Percentiles rank a stretch among this genome's conserved stretches.
Evolutionary conservation across 2,888 invertebrate genomes (phyloP).

Genomic region (Drepana falcataria): DNA sequence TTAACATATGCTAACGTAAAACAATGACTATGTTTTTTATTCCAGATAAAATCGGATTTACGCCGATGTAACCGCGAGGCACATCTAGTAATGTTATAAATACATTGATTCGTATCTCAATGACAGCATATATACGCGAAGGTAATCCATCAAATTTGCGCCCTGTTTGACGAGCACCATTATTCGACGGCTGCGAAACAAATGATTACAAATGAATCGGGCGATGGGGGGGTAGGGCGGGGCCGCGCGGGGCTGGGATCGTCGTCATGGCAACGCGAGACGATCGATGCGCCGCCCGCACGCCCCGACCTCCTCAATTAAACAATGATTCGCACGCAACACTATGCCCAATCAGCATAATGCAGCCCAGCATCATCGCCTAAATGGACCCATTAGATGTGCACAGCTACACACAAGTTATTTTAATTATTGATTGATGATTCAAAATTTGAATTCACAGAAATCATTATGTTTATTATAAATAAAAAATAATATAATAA

Average conservation of each 20-base stretch:
- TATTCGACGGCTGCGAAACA: conserved; percentile 73
- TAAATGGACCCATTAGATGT: conserved; percentile 8
- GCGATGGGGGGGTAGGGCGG: conserved; percentile 32
- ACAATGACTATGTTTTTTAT: too few species aligned
- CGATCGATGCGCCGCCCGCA: conserved; percentile 63
- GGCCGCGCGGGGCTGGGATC: conserved; percentile 32
- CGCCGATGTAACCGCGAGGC: too few species aligned
- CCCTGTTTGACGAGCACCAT: conserved; percentile 60
- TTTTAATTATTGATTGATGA: too few species aligned
- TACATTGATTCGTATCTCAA: conserved; percentile 25
- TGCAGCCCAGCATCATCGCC: conserved; percentile 21
- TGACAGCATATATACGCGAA: conserved; percentile 22
- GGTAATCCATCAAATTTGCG: conserved; percentile 67
- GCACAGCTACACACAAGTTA: not conserved
- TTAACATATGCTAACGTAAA: too few species aligned
- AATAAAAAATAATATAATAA: too few species aligned
- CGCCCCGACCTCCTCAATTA: conserved; percentile 59
- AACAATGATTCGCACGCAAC: conserved; percentile 72
- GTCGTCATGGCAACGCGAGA: conserved; percentile 67
- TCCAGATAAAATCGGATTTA: too few species aligned
- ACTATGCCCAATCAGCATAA: conserved; percentile 53
- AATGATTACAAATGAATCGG: conserved; percentile 77
- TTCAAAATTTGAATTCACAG: too few species aligned
- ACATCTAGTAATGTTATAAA: conserved; percentile 13
- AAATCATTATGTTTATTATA: too few species aligned